Evolutionary conservation across 2,113 vertebrate genomes (phyloP).

Genomic region (Fregata magnificens): DNA sequence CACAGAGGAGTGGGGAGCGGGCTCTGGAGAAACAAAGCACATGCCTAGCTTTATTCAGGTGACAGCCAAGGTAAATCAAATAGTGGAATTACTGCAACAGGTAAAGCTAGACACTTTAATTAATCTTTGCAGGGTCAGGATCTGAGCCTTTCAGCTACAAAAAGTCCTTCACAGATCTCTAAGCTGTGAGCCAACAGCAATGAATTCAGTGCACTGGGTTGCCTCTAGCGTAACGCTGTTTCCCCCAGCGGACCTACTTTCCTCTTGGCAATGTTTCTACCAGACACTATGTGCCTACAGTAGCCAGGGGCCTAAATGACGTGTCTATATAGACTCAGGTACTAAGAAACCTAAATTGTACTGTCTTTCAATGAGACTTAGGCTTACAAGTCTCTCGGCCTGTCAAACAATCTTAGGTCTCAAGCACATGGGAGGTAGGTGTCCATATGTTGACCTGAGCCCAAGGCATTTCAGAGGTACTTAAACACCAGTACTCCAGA

Average conservation of each 20-base stretch:
- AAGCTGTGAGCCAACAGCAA: neutral
- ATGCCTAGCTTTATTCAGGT: neutral
- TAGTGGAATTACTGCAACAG: neutral
- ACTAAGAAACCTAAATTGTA: neutral
- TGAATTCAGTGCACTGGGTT: neutral
- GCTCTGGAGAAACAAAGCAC: neutral
- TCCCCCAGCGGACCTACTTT: neutral
- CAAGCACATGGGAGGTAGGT: neutral
- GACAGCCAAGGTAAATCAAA: neutral
- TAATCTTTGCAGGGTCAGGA: neutral
- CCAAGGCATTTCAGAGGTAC: neutral
- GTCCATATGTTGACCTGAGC: rapidly evolving
- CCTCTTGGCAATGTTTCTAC: neutral
- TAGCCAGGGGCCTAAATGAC: neutral
- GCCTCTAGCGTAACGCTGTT: neutral
- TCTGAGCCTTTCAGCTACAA: neutral
- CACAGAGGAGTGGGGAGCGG: rapidly evolving
- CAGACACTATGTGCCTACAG: neutral
- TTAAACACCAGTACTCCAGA: neutral
- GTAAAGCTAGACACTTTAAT: neutral
- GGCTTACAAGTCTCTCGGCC: neutral
- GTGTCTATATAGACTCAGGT: neutral
- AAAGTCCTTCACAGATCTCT: neutral
- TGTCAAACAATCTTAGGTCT: neutral
- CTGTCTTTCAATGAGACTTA: neutral